A percentile compares a stretch with the other conserved stretches of the same genome.
Conservation (phyloP, 1,140 invertebrate genomes). For the Ceratina japonica region DNA sequence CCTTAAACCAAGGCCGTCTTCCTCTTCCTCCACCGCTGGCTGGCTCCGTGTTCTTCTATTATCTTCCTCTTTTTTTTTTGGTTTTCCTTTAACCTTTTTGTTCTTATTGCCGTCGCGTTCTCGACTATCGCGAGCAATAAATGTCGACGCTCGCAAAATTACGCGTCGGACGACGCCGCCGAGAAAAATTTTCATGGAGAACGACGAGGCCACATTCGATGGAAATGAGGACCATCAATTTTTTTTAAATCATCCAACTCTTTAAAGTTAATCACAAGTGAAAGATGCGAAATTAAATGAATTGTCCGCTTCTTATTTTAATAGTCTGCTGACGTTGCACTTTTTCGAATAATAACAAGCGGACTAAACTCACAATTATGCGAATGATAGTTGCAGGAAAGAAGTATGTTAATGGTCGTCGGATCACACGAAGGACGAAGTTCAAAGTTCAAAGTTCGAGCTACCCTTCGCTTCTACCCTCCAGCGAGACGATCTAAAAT, state of each 20-base stretch:
- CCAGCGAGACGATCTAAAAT: conserved; percentile 42
- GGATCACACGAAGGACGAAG: no score
- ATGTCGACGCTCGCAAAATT: conserved; percentile 53
- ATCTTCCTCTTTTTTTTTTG: conserved; percentile 4
- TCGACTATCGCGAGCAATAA: conserved; percentile 60
- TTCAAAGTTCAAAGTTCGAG: conserved; percentile 76
- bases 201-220: not conserved
- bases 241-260: no score
- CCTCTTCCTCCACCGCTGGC: conserved; percentile 44
- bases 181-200: conserved; percentile 33
- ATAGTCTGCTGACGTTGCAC: conserved; percentile 5
- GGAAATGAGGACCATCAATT: conserved; percentile 24
- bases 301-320: not conserved
- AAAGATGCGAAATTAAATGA: no score
- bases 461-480: conserved; percentile 14
- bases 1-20: conserved; percentile 19
- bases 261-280: no score
- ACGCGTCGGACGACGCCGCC: conserved; percentile 33
- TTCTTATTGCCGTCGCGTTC: conserved; percentile 46
- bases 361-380: conserved; percentile 50
- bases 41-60: conserved; percentile 12
- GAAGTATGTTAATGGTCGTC: conserved; percentile 77
- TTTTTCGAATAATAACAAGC: conserved; percentile 3
- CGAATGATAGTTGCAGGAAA: conserved; percentile 55
- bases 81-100: conserved; percentile 20